These are phyloP conservation scores for Chaetogeoica ovagalla DNA, from an alignment of 2,888 invertebrate genomes.

Conservation along the genomic window DNA sequence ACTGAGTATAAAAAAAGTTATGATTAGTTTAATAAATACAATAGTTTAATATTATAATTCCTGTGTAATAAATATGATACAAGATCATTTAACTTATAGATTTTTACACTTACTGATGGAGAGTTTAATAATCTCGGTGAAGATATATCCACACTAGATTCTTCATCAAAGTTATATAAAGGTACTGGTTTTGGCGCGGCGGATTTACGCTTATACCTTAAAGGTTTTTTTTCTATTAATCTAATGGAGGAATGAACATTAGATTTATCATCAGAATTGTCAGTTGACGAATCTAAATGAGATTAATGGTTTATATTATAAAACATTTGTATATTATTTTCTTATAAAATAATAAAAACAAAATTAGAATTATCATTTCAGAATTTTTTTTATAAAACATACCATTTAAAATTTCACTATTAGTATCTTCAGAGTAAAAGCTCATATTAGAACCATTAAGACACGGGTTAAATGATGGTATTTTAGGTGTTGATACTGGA, in stretches of 20 bases:
- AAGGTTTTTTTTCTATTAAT: constrained; percentile 33
- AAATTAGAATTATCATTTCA: neutral
- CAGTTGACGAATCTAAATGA: constrained; percentile 34
- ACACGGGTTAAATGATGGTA: constrained; percentile 65
- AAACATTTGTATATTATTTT: constrained; percentile 10
- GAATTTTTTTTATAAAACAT: neutral
- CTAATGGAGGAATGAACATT: constrained; percentile 31
- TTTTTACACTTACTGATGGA: constrained; percentile 63
- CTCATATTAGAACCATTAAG: constrained; percentile 50
- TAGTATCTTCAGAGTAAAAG: constrained; percentile 37
- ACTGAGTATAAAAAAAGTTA: constrained; percentile 20
- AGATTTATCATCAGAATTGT: constrained; percentile 45
- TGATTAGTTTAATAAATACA: constrained; percentile 1
- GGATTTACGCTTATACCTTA: constrained; percentile 13
- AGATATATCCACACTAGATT: constrained; percentile 69
- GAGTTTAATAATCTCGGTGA: constrained; percentile 70
- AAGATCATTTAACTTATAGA: neutral
- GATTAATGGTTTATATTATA: neutral
- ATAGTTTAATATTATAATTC: neutral
- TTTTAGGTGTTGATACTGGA: constrained; percentile 83
- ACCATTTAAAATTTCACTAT: constrained; percentile 36
- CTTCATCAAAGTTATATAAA: constrained; percentile 64
- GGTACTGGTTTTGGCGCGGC: neutral
- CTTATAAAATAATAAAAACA: constrained; percentile 4
- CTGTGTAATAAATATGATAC: constrained; percentile 6